Conservation (phyloP, 2,797 vertebrate species). For the Rhinophrynus dorsalis region DNA sequence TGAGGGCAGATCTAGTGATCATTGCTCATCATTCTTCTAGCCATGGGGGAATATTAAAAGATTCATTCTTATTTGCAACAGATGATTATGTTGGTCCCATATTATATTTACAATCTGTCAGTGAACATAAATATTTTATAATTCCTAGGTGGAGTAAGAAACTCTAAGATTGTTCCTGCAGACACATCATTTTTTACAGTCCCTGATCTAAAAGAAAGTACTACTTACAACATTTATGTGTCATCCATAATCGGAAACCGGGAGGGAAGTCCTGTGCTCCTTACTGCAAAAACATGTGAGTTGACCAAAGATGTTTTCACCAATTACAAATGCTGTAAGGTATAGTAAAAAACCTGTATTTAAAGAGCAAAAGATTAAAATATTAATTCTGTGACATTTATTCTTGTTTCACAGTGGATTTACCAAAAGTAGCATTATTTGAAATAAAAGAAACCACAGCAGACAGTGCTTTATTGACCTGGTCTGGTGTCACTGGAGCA, state of each 20-base stretch:
- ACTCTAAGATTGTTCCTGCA: constrained; percentile 65
- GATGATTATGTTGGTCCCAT: too few relatives aligned
- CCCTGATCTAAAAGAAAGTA: constrained; percentile 67
- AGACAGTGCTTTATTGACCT: constrained; percentile 72
- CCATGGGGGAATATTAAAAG: too few relatives aligned
- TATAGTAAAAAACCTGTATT: too few relatives aligned
- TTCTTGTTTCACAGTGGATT: constrained; percentile 67
- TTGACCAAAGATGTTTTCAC: constrained; percentile 39
- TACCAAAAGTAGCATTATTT: constrained; percentile 76
- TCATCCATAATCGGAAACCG: constrained; percentile 63
- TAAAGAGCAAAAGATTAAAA: too few relatives aligned
- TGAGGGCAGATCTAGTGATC: too few relatives aligned
- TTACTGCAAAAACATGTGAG: constrained; percentile 81
- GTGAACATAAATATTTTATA: not conserved
- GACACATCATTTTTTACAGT: constrained; percentile 68
- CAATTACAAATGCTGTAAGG: too few relatives aligned
- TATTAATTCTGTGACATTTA: not conserved
- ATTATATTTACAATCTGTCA: not conserved
- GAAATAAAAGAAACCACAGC: constrained; percentile 64
- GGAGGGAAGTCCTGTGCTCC: constrained; percentile 72
- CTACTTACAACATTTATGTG: constrained; percentile 79
- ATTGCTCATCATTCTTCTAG: too few relatives aligned
- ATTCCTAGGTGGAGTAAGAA: constrained; percentile 72
- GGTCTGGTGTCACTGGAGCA: constrained; percentile 70
- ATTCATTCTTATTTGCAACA: too few relatives aligned